Evolutionary conservation across 2,113 vertebrate species (phyloP).

Genomic region (Phylloscopus trochilus): DNA sequence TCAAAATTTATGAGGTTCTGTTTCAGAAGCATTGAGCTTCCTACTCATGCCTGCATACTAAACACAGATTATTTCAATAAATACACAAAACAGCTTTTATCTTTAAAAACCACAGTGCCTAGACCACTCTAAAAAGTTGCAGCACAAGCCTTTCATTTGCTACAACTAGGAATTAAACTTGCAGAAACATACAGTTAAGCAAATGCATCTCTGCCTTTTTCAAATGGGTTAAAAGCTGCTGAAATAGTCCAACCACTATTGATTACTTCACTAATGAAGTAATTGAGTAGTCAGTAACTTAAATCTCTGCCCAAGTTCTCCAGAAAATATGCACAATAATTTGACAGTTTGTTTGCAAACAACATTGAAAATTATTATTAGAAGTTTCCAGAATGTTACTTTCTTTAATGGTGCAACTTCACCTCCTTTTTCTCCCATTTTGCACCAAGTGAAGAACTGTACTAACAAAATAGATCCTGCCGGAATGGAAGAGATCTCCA

Average conservation of each 20-base stretch:
- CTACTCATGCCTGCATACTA: background rate
- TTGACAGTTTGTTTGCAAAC: background rate
- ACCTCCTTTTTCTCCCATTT: background rate
- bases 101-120: background rate
- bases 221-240: background rate
- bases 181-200: background rate
- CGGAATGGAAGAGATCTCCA: background rate
- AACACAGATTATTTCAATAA: background rate
- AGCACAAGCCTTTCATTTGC: background rate
- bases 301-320: background rate
- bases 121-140: background rate
- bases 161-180: background rate
- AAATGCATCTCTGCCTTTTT: background rate
- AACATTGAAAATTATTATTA: background rate
- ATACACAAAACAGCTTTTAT: background rate
- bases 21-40: background rate
- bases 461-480: background rate
- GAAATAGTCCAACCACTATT: background rate
- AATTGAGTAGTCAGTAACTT: background rate
- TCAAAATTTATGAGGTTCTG: background rate
- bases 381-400: background rate
- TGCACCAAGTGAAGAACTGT: background rate
- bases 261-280: too few relatives aligned
- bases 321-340: background rate
- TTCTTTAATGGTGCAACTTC: background rate